Evolutionary conservation across 2,888 invertebrate species (phyloP).

Genomic region (Nematopogon swammerdamellus): DNA sequence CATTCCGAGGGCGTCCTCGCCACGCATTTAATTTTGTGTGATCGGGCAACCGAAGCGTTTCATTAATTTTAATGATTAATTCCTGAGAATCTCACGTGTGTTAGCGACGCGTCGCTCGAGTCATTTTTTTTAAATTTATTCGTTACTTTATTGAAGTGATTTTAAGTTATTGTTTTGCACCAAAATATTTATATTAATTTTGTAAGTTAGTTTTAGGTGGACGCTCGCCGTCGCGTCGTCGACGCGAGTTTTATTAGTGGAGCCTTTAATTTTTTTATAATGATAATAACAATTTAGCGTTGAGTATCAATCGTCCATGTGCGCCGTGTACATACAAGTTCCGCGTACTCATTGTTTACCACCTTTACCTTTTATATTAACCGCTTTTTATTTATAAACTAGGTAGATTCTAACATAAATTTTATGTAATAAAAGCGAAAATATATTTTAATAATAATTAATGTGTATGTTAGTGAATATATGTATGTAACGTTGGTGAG

Average conservation of each 20-base stretch:
- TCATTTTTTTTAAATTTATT: slow-evolving; percentile 13
- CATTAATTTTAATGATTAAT: too few relatives aligned
- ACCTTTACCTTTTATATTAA: not conserved
- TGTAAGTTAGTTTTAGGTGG: slow-evolving; percentile 39
- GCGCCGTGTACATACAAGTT: slow-evolving; percentile 51
- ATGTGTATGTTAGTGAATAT: slow-evolving; percentile 46
- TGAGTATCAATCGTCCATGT: slow-evolving; percentile 51
- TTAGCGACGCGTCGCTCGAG: not conserved
- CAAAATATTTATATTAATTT: slow-evolving; percentile 44
- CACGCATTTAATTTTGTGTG: too few relatives aligned
- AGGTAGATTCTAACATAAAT: slow-evolving; percentile 56
- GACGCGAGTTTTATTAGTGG: slow-evolving; percentile 51
- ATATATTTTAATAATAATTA: slow-evolving; percentile 54
- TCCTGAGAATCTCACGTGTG: not conserved
- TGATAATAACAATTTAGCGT: slow-evolving; percentile 11
- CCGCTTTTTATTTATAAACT: slow-evolving; percentile 52
- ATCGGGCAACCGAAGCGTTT: too few relatives aligned
- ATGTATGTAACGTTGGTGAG: not conserved
- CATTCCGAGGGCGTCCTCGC: too few relatives aligned
- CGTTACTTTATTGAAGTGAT: slow-evolving; percentile 20
- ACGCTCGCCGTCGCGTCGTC: slow-evolving; percentile 49
- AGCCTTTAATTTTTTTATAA: slow-evolving; percentile 35
- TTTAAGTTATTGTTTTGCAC: slow-evolving; percentile 28
- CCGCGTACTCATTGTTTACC: slow-evolving; percentile 41
- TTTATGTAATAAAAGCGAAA: slow-evolving; percentile 57